Percentiles rank a stretch among this genome's conserved stretches.
phyloP scores from a whole-genome alignment of 2,797 vertebrate genomes.

The Acridotheres tristis region DNA sequence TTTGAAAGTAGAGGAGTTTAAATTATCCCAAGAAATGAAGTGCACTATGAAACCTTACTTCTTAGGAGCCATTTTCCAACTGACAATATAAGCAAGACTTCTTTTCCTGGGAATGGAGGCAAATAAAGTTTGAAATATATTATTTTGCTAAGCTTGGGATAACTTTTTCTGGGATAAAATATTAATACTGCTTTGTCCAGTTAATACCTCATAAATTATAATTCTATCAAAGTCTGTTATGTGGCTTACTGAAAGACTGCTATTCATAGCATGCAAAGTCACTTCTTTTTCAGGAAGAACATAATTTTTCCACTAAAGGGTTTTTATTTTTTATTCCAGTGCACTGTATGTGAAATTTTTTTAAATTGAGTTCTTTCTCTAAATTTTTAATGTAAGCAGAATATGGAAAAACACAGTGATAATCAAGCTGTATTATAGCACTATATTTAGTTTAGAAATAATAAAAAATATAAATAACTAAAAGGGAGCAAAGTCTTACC shows the following conservation, averaged over 20 bases:
- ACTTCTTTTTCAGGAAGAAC: not conserved
- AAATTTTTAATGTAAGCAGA: slow-evolving; percentile 25
- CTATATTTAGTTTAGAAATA: slow-evolving; percentile 24
- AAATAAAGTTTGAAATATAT: not conserved
- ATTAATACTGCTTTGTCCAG: not conserved
- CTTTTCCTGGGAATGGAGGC: not conserved
- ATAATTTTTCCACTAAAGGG: not conserved
- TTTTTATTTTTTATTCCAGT: not conserved
- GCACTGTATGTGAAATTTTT: not conserved
- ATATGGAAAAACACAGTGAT: not conserved
- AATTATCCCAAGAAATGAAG: not conserved
- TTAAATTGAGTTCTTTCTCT: not conserved
- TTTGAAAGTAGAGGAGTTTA: not conserved
- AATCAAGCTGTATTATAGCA: slow-evolving; percentile 6
- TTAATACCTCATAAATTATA: not conserved
- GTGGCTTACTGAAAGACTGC: not conserved
- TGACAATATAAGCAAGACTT: not conserved
- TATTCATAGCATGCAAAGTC: not conserved
- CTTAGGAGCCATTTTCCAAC: not conserved
- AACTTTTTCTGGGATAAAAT: not conserved
- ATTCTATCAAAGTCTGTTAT: not conserved
- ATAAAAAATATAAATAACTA: slow-evolving; percentile 38
- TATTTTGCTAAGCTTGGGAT: not conserved
- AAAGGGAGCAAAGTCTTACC: not conserved
- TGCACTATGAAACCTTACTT: not conserved